Percentiles rank a stretch among this genome's conserved stretches.
Evolutionary conservation across 2,113 vertebrate genomes (phyloP).

Genomic region (Miniopterus natalensis): DNA sequence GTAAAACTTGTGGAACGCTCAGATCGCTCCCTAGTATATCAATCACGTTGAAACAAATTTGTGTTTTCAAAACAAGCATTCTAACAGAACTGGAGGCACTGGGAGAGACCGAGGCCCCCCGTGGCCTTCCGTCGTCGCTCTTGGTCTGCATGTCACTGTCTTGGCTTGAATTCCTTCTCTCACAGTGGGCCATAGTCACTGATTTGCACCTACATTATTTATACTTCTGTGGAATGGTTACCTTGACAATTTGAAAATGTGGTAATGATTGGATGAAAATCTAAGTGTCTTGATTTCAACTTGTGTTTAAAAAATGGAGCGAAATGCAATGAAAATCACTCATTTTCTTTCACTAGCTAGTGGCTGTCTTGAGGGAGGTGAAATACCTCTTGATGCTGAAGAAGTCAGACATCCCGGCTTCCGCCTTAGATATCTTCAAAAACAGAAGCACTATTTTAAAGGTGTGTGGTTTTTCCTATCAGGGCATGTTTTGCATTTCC

Average conservation of each 20-base stretch:
- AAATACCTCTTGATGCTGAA: slow-evolving; percentile 90
- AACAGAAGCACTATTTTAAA: slow-evolving; percentile 89
- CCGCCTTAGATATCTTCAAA: slow-evolving; percentile 88
- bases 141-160: background rate
- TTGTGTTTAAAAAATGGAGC: background rate
- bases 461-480: slow-evolving; percentile 82
- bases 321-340: background rate
- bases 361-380: slow-evolving; percentile 91
- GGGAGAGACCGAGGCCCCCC: fast-evolving
- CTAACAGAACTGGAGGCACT: background rate
- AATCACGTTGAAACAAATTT: background rate
- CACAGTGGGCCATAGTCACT: too few species aligned
- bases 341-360: slow-evolving; percentile 83
- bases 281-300: background rate
- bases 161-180: background rate
- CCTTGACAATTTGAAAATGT: background rate
- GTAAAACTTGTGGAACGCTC: background rate
- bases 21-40: background rate
- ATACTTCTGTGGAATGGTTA: background rate
- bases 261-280: background rate
- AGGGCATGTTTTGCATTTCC: background rate
- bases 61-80: background rate
- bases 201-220: background rate
- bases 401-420: slow-evolving; percentile 87
- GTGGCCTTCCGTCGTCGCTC: background rate